Percentiles rank a stretch among this genome's conserved stretches.
Evolutionary conservation across 2,113 vertebrate species (phyloP).

Genomic region (Calidris pygmaea): DNA sequence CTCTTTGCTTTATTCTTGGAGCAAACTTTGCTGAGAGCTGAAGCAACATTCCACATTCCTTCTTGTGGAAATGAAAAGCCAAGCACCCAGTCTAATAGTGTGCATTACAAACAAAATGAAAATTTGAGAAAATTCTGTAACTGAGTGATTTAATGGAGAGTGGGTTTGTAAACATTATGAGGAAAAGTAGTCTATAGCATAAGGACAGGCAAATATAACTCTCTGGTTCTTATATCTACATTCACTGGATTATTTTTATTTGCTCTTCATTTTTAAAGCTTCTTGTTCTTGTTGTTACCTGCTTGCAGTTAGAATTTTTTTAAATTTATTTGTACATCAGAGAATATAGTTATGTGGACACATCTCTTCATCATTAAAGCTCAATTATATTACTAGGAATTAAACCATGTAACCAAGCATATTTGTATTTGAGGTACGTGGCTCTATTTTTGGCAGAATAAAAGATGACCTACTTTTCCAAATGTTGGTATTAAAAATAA

Average conservation of each 20-base stretch:
- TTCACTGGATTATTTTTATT: background rate
- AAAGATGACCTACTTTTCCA: background rate
- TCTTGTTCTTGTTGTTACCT: background rate
- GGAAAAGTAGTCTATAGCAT: background rate
- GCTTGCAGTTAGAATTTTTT: background rate
- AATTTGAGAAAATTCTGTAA: background rate
- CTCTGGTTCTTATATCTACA: background rate
- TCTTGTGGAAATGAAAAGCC: background rate
- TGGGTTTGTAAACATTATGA: background rate
- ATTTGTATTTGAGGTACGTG: background rate
- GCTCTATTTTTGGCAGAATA: background rate
- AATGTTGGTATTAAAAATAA: background rate
- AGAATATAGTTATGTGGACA: background rate
- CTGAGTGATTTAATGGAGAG: background rate
- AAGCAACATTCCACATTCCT: background rate
- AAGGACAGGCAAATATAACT: background rate
- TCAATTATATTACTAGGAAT: background rate
- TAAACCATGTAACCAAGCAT: background rate
- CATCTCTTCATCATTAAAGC: background rate
- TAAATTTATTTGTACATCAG: background rate
- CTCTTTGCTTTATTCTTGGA: background rate
- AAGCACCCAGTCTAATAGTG: background rate
- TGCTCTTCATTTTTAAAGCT: background rate
- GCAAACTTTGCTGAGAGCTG: background rate
- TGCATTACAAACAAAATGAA: background rate